Conservation (phyloP, 2,113 vertebrate species). For the Bubo scandiacus region DNA sequence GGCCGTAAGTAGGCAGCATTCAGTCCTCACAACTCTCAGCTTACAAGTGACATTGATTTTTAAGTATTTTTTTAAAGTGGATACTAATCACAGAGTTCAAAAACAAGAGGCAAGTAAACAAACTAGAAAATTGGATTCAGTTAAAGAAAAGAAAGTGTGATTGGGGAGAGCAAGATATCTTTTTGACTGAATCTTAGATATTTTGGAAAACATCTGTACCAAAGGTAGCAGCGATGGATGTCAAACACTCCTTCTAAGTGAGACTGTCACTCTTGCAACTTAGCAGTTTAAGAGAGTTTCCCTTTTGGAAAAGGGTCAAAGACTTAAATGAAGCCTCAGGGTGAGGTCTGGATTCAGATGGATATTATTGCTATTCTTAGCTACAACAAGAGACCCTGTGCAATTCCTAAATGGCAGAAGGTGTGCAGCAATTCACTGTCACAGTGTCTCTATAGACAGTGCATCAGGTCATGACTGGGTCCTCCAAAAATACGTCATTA, state of each 20-base stretch:
- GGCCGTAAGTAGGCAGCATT: not conserved
- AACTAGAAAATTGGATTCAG: not conserved
- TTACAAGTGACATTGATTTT: not conserved
- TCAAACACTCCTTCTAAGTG: not conserved
- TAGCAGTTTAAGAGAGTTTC: not conserved
- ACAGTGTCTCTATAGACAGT: not conserved
- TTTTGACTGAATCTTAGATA: not conserved
- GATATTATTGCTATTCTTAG: not conserved
- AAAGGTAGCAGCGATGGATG: not conserved
- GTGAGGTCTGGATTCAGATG: not conserved
- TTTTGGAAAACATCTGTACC: not conserved
- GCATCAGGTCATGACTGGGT: not conserved
- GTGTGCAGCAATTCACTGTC: too few species aligned
- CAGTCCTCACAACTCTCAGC: not conserved
- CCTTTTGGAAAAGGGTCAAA: not conserved
- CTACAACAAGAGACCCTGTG: not conserved
- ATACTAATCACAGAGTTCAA: not conserved
- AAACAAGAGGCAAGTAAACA: not conserved
- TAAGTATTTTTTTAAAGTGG: not conserved
- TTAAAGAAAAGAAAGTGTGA: not conserved
- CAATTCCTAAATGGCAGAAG: not conserved
- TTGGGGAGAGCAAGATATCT: not conserved
- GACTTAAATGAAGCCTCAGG: not conserved
- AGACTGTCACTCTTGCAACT: not conserved
- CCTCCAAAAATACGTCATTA: not conserved